These are phyloP conservation scores for Halcyon smyrnensis DNA, from an alignment of 2,797 vertebrate genomes.

Conservation along the genomic window DNA sequence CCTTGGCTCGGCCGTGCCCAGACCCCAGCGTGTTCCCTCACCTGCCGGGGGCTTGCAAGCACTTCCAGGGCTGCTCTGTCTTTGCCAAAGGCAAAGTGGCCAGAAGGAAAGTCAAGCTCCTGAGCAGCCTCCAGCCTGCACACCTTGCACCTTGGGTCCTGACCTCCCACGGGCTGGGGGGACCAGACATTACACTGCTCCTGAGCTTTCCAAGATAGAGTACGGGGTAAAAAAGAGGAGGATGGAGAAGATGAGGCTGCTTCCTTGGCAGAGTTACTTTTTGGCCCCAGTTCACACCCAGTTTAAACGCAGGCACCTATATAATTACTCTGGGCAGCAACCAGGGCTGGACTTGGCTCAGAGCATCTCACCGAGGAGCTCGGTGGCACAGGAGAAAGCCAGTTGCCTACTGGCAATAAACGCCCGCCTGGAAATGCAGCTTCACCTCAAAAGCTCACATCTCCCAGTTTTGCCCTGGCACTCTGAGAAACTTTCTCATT, in stretches of 20 bases:
- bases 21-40: neutral
- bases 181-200: neutral
- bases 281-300: fast-evolving
- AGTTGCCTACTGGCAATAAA: neutral
- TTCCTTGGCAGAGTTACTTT: neutral
- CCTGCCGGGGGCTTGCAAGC: neutral
- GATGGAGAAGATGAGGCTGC: neutral
- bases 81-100: neutral
- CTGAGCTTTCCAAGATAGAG: neutral
- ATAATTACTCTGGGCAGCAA: neutral
- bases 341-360: neutral
- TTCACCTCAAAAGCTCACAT: neutral
- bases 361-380: neutral
- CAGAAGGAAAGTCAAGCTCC: neutral
- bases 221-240: fast-evolving
- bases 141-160: neutral
- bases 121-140: neutral
- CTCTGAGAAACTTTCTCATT: neutral
- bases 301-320: neutral
- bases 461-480: neutral
- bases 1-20: neutral
- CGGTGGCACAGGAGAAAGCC: neutral
- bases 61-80: neutral
- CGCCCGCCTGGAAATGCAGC: neutral
- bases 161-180: fast-evolving